Evolutionary conservation across 2,797 vertebrate genomes (phyloP).

Genomic region (Thalassophryne amazonica): DNA sequence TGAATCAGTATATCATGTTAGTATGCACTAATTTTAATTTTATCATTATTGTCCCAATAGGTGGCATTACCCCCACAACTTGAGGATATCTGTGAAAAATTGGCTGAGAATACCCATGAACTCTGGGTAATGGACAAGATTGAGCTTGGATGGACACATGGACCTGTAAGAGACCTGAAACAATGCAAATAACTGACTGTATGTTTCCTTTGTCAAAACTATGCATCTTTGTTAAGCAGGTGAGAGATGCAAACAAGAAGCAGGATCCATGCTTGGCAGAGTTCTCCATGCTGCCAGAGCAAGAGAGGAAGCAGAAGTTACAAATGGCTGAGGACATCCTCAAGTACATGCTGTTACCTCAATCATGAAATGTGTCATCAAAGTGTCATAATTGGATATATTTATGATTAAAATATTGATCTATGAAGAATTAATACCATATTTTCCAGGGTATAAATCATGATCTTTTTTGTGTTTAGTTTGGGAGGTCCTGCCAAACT

Average conservation of each 20-base stretch:
- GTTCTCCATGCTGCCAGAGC: constrained; percentile 89
- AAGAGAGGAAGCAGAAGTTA: constrained; percentile 87
- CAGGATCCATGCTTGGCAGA: constrained; percentile 89
- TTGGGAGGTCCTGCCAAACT: too few relatives aligned
- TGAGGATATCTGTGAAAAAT: constrained; percentile 88
- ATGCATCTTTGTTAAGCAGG: constrained; percentile 65
- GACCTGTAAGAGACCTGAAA: constrained; percentile 74
- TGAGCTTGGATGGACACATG: constrained; percentile 91
- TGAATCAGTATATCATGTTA: neutral
- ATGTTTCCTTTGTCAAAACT: neutral
- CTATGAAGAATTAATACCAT: too few relatives aligned
- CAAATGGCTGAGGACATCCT: constrained; percentile 89
- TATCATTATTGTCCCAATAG: constrained; percentile 57
- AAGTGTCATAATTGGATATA: too few relatives aligned
- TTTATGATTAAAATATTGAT: too few relatives aligned
- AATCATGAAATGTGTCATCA: neutral
- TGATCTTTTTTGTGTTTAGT: too few relatives aligned
- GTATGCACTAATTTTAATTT: neutral
- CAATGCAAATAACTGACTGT: neutral
- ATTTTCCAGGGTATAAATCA: too few relatives aligned
- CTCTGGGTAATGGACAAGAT: constrained; percentile 93
- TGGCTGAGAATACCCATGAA: constrained; percentile 94
- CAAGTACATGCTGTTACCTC: constrained; percentile 74
- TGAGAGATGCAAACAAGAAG: constrained; percentile 88
- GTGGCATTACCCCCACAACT: constrained; percentile 87